Evolutionary conservation across 23 tunicate species (phyloP), one percentile per base, ranked within the genome.

Genomic region (Oikopleura albicans): DNA sequence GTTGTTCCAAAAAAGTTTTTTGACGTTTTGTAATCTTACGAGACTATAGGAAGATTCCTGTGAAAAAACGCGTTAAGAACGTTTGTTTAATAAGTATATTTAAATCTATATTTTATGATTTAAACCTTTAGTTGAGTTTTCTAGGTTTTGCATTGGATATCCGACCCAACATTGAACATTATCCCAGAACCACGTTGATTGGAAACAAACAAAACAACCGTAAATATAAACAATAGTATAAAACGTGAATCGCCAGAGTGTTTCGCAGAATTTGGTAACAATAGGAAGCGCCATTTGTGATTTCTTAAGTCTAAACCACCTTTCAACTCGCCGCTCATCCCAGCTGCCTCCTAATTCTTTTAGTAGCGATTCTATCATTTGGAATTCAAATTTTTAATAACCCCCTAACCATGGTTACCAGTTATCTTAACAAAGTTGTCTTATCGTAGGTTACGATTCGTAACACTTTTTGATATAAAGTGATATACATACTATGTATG

Each of bases 121-220:
- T n/a, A n/a, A n/a, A 71, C 79, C 2, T 71, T 71, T 71, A 4
- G 89, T 88, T 0, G 91, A 76, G 29, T 59, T 63, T 87, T 86
- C 87, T 0, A 91, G 40, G 0, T 76, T 39, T 84, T 95, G 99
- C 1, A 87, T 85, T 1, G 99, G 96, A 83, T 86, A 95, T 38
- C 84, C 92, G 0, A 59, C 83, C 99, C 99, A 95, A 59, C 96
- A 90, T 39, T 95, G 66, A 39, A 85, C 28, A 31, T 79, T 88
- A 39, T 95, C 92, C 99, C 99, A 95, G 86, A 95, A 91, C 96
- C 96, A 95, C 0, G 99, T 95, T 1, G 96, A 63, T 57, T 85
- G 87, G 1, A 83, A 41, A 22, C 90, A 83, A 66, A 83, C 86
- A 8, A 34, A 39, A 66, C 88, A 85, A 56, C 96, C 99, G 76